Evolutionary conservation across 2,113 vertebrate genomes (phyloP), one percentile per base, ranked within the genome.

Genomic region (Miniopterus natalensis): DNA sequence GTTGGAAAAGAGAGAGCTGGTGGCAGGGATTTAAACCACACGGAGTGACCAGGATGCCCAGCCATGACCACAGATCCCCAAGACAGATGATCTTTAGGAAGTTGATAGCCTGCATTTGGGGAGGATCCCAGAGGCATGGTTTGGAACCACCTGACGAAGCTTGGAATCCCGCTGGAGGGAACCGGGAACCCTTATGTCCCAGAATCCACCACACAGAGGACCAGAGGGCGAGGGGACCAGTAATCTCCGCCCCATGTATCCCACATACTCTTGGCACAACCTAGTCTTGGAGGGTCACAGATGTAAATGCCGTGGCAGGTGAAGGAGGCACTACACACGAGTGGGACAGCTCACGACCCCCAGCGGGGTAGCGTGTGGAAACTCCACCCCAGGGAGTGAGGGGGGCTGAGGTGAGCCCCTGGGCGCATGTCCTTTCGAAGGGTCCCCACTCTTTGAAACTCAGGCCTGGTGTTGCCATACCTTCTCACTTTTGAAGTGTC

Each of bases 101-200:
- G 88, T 42, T 88, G 94, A 66, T 23, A 92, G 31, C 79, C 89
- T 92, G 90, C 40, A 66, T 57, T 63, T 59, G 70, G 49, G 25
- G 59, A 94, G 68, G 92, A 92, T 55, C 71, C 63, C 74, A 94
- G 53, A 93, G 90, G 96, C 92, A 93, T 36, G 27, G 83, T 96
- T 92, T 51, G 78, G 91, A 95, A 31, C 13, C 49, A 70, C 55
- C 74, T 71, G 68, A 68, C 21, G 17, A 73, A 94, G 93, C 20
- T 55, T 36, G 88, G 73, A 29, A 96, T 12, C 23, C 10, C 40
- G 36, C 8, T 21, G 55, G 73, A 61, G 59, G 79, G 36, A 79
- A 45, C 21, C 31, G 61, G 49, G 70, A 31, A 75, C 17, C 2
- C 47, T 55, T 47, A 5, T 36, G 42, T 57, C 55, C 1, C 5